Evolutionary conservation across 2,888 invertebrate species (phyloP).

Genomic region (Drosophila falleni): DNA sequence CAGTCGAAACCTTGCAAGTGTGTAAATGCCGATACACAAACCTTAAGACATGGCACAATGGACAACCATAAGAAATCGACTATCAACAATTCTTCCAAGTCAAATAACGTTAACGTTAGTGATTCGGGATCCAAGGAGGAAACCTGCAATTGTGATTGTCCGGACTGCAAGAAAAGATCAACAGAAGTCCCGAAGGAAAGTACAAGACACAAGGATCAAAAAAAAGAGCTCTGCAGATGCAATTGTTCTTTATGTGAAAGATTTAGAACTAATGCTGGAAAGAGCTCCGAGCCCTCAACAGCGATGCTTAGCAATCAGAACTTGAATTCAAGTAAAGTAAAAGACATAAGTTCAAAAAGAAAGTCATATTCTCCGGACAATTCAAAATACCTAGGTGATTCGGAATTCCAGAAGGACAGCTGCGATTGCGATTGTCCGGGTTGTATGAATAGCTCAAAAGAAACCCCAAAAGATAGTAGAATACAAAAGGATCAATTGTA

Average conservation of each 20-base stretch:
- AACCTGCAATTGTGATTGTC: constrained; percentile 3
- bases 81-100: background rate
- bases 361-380: background rate
- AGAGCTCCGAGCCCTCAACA: background rate
- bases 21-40: constrained; percentile 2
- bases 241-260: background rate
- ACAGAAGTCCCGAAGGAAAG: background rate
- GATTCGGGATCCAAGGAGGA: background rate
- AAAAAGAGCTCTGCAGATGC: background rate
- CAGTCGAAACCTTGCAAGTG: background rate
- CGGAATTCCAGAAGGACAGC: background rate
- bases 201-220: background rate
- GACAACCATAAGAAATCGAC: background rate
- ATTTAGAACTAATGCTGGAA: background rate
- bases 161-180: background rate
- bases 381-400: background rate
- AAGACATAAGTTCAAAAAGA: background rate
- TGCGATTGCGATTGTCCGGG: constrained; percentile 5
- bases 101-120: background rate
- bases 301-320: background rate
- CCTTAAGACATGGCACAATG: background rate
- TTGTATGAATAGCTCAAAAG: background rate
- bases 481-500: background rate
- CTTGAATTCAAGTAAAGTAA: background rate
- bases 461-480: background rate